A percentile compares a stretch with the other conserved stretches of the same genome.
phyloP scores from a whole-genome alignment of 2,113 vertebrate species.

The Lichenostomus cassidix region DNA sequence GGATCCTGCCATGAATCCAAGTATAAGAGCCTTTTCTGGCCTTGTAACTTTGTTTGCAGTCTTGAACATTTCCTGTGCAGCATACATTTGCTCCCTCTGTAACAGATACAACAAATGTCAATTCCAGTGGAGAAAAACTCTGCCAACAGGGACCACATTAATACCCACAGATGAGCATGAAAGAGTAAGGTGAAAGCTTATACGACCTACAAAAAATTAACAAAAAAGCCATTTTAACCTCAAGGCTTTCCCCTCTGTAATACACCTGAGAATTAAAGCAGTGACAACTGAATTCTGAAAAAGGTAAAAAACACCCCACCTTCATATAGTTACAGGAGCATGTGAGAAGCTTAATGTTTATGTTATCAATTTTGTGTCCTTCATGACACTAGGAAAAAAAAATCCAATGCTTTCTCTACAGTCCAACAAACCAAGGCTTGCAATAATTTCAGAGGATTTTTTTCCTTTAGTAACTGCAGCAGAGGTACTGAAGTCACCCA shows the following conservation, averaged over 20 bases:
- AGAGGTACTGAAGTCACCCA: background rate
- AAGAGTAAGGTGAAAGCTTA: background rate
- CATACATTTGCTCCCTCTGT: conserved; percentile 96
- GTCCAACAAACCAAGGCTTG: background rate
- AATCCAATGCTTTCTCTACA: background rate
- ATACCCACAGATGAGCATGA: background rate
- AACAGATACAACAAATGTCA: background rate
- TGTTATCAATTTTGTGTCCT: background rate
- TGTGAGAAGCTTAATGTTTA: background rate
- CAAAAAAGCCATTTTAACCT: background rate
- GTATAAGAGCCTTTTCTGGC: conserved; percentile 95
- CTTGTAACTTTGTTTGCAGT: conserved; percentile 98
- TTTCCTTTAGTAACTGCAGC: background rate
- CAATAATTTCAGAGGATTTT: background rate
- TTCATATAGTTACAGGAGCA: background rate
- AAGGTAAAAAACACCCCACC: too few relatives aligned
- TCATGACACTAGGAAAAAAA: background rate
- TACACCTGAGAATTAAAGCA: background rate
- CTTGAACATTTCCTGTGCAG: conserved; percentile 99
- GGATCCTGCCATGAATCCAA: conserved; percentile 98
- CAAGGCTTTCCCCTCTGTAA: background rate
- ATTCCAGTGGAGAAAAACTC: background rate
- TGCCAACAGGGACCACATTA: background rate
- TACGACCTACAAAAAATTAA: background rate
- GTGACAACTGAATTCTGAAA: background rate